Evolutionary conservation across 2,797 vertebrate genomes (phyloP).

Genomic region (Myotis vivesi): DNA sequence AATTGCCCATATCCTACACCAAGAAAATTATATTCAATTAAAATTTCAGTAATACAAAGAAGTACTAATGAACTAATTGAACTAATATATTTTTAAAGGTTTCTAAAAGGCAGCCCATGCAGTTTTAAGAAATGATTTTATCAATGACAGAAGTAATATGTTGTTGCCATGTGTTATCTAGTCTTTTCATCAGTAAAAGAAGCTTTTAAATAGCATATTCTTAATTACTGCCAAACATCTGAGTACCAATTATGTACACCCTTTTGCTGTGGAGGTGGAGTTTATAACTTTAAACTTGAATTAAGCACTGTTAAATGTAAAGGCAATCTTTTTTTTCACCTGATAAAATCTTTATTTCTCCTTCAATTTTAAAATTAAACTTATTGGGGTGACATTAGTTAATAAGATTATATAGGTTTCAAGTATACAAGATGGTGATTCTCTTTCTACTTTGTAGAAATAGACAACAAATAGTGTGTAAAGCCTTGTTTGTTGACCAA

Average conservation of each 20-base stretch:
- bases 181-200: not conserved
- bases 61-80: not conserved
- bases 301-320: not conserved
- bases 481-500: not conserved
- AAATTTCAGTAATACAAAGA: not conserved
- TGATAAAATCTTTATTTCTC: not conserved
- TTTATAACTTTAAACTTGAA: not conserved
- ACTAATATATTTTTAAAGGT: not conserved
- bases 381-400: not conserved
- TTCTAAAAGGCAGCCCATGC: not conserved
- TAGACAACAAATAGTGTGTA: not conserved
- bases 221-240: not conserved
- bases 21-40: not conserved
- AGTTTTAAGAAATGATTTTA: not conserved
- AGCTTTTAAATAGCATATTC: constrained; percentile 31
- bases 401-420: not conserved
- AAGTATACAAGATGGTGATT: not conserved
- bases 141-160: not conserved
- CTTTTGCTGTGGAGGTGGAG: not conserved
- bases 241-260: not conserved
- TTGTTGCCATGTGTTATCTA: not conserved
- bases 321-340: not conserved
- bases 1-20: not conserved
- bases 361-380: not conserved
- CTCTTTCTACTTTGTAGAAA: not conserved